These are phyloP conservation scores for Aspidiotus destructor DNA, from an alignment of 2,888 invertebrate genomes.

Conservation along the genomic window DNA sequence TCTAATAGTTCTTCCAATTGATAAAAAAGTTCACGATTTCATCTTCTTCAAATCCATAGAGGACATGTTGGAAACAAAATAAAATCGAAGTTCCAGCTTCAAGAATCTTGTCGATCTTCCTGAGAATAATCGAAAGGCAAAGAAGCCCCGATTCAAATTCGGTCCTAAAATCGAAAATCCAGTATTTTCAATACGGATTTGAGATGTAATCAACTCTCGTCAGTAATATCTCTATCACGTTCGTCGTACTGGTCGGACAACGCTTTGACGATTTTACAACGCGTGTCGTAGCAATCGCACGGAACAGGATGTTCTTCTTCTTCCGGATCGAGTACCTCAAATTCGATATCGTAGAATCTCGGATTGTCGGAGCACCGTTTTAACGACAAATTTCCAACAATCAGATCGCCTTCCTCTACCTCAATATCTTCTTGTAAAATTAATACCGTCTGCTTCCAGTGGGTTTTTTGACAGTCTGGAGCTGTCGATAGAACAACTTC, in stretches of 20 bases:
- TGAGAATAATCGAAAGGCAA: too few relatives aligned
- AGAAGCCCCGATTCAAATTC: too few relatives aligned
- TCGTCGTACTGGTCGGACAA: slow-evolving; percentile 48
- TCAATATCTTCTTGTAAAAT: slow-evolving; percentile 57
- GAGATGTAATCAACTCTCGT: background rate
- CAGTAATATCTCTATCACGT: slow-evolving; percentile 35
- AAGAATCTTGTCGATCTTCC: too few relatives aligned
- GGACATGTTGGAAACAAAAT: too few relatives aligned
- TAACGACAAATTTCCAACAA: slow-evolving; percentile 59
- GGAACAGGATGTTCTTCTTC: slow-evolving; percentile 64
- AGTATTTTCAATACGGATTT: too few relatives aligned
- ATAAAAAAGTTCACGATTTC: too few relatives aligned
- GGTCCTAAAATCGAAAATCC: too few relatives aligned
- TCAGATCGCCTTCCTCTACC: slow-evolving; percentile 53
- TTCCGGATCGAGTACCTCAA: slow-evolving; percentile 59
- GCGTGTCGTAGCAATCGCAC: slow-evolving; percentile 65
- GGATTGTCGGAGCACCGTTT: slow-evolving; percentile 45
- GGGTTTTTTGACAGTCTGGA: slow-evolving; percentile 50
- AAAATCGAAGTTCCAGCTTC: too few relatives aligned
- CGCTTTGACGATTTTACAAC: slow-evolving; percentile 61
- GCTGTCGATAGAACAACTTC: slow-evolving; percentile 48
- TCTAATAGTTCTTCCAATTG: too few relatives aligned
- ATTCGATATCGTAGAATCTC: slow-evolving; percentile 58
- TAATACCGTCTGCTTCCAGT: slow-evolving; percentile 67
- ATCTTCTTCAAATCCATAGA: too few relatives aligned